phyloP scores from a whole-genome alignment of 2,113 vertebrate genomes.

The Percopsis transmontana region DNA sequence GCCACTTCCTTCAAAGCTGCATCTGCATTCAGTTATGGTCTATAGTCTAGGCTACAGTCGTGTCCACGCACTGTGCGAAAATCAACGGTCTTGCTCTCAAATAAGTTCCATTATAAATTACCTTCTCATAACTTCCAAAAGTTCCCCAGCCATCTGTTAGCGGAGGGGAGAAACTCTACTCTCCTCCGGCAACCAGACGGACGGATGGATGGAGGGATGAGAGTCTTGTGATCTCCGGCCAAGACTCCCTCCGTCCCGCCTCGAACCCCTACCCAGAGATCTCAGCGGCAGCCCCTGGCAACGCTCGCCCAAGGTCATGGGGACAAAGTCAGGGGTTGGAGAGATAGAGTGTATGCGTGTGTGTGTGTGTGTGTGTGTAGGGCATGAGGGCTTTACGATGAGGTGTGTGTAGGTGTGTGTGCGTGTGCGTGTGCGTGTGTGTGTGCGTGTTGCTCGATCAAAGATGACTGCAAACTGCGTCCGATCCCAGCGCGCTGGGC shows the following conservation, averaged over 20 bases:
- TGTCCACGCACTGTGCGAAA: slow-evolving; percentile 53
- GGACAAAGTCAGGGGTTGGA: slow-evolving; percentile 61
- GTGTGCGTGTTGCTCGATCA: slow-evolving; percentile 28
- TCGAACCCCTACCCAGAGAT: slow-evolving; percentile 61
- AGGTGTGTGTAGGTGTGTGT: not conserved
- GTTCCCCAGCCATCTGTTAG: slow-evolving; percentile 70
- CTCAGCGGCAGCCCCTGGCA: slow-evolving; percentile 71
- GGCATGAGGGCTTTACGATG: too few species aligned
- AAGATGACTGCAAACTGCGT: slow-evolving; percentile 63
- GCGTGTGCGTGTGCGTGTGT: slow-evolving; percentile 13
- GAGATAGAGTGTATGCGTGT: slow-evolving; percentile 11
- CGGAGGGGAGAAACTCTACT: slow-evolving; percentile 55
- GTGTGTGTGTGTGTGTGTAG: slow-evolving; percentile 8
- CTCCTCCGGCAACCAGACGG: slow-evolving; percentile 61
- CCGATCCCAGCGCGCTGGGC: slow-evolving; percentile 66
- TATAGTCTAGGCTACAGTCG: slow-evolving; percentile 39
- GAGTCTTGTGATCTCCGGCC: slow-evolving; percentile 65
- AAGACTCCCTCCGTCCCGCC: slow-evolving; percentile 66
- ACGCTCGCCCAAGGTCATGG: slow-evolving; percentile 63
- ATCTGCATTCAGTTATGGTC: slow-evolving; percentile 44
- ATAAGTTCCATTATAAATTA: slow-evolving; percentile 62
- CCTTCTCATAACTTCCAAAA: slow-evolving; percentile 55
- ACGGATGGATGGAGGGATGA: slow-evolving; percentile 50
- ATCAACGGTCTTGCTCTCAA: slow-evolving; percentile 51
- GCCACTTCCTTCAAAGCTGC: too few species aligned